These are phyloP conservation scores for Mizuhopecten yessoensis DNA, from an alignment of 1,140 invertebrate genomes.

Conservation along the genomic window DNA sequence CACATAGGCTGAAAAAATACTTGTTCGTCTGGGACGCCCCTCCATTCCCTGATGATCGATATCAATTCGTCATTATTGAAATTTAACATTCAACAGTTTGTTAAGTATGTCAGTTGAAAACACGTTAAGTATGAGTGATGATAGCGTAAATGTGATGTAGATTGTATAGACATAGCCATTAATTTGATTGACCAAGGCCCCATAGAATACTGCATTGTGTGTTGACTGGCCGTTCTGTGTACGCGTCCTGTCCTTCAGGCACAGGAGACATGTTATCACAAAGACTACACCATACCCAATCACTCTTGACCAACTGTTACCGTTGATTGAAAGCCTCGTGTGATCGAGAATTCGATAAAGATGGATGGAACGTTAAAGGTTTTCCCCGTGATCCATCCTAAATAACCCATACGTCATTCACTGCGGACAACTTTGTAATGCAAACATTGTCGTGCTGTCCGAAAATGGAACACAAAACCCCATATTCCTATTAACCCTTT, in stretches of 20 bases:
- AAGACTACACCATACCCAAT: neutral
- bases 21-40: neutral
- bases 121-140: neutral
- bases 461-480: neutral
- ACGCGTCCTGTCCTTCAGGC: neutral
- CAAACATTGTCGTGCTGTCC: neutral
- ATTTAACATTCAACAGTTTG: slow-evolving; percentile 28
- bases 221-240: neutral
- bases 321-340: slow-evolving; percentile 9
- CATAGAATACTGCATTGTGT: neutral
- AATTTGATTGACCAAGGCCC: slow-evolving; percentile 31
- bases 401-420: neutral
- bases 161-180: slow-evolving; percentile 1
- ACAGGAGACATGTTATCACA: neutral
- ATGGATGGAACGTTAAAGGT: neutral
- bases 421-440: neutral
- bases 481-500: neutral
- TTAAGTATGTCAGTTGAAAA: slow-evolving; percentile 6
- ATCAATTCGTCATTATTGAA: neutral
- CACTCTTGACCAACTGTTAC: slow-evolving; percentile 10
- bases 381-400: neutral
- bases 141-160: neutral
- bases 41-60: neutral
- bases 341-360: slow-evolving; percentile 17
- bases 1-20: no score